These are phyloP conservation scores for Alethe castanea DNA, from an alignment of 2,113 vertebrate species.

Conservation along the genomic window DNA sequence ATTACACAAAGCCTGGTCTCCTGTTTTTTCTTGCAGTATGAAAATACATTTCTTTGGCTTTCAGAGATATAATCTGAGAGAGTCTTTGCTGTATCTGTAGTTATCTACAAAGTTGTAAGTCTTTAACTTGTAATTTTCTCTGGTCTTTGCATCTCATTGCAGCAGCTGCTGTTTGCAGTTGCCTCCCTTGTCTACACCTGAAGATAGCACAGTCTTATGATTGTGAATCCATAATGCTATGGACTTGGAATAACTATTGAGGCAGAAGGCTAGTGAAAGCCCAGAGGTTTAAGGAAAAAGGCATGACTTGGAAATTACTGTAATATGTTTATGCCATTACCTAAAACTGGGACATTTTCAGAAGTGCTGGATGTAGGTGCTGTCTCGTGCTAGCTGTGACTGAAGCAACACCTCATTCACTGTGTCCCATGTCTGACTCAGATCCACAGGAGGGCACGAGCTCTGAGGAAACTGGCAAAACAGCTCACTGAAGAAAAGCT, in stretches of 20 bases:
- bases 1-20: neutral
- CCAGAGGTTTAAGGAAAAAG: neutral
- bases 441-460: conserved; percentile 92
- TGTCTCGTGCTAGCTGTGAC: neutral
- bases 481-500: conserved; percentile 85
- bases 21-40: neutral
- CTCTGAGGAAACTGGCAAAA: conserved; percentile 89
- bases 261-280: neutral
- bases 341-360: neutral
- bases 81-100: neutral
- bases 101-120: neutral
- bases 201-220: neutral
- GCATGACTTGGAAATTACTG: neutral
- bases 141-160: neutral
- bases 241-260: neutral
- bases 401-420: neutral
- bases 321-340: neutral
- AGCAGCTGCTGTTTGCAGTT: neutral
- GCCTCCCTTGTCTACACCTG: neutral
- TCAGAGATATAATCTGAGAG: neutral
- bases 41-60: neutral
- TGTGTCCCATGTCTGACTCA: conserved; percentile 44
- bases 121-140: neutral
- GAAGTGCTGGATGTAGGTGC: neutral
- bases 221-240: neutral